A percentile compares a stretch with the other conserved stretches of the same genome.
phyloP scores from a whole-genome alignment of 2,888 invertebrate genomes.

The Spatulosminthurus flaviceps region DNA sequence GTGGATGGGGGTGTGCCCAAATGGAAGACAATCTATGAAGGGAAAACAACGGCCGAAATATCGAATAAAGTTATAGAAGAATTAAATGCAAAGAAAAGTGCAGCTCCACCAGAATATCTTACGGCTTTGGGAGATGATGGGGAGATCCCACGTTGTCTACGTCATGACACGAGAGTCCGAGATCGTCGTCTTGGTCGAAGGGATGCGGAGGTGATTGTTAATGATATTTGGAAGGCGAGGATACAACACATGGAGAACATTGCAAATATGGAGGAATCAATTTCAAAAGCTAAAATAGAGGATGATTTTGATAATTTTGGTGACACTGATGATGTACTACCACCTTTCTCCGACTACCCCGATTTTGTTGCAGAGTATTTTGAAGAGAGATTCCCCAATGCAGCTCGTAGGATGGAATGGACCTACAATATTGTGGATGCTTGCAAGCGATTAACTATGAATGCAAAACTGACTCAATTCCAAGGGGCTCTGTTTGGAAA shows the following conservation, averaged over 20 bases:
- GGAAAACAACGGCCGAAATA: constrained; percentile 68
- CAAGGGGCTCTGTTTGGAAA: constrained; percentile 31
- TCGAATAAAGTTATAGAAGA: constrained; percentile 69
- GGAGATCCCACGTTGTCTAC: constrained; percentile 42
- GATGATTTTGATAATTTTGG: constrained; percentile 44
- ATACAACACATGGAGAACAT: constrained; percentile 12
- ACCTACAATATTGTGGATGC: constrained; percentile 55
- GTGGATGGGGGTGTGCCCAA: constrained; percentile 69
- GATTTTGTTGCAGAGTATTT: constrained; percentile 51
- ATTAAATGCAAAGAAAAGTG: constrained; percentile 42
- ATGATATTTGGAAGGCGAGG: constrained; percentile 68
- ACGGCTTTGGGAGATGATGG: constrained; percentile 36
- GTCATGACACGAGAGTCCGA: constrained; percentile 64
- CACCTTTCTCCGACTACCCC: constrained; percentile 48
- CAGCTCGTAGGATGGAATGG: constrained; percentile 53
- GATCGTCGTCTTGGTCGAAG: constrained; percentile 70
- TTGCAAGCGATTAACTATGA: constrained; percentile 48
- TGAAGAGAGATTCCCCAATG: constrained; percentile 45
- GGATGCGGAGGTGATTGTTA: constrained; percentile 69
- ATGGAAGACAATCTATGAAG: constrained; percentile 69
- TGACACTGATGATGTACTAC: constrained; percentile 64
- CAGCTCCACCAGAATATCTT: constrained; percentile 38
- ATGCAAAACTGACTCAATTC: constrained; percentile 48
- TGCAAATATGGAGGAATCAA: not conserved
- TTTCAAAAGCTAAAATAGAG: not conserved